Evolutionary conservation across 2,113 vertebrate species (phyloP), one percentile per base, ranked within the genome.

Genomic region (Tringa solitaria): DNA sequence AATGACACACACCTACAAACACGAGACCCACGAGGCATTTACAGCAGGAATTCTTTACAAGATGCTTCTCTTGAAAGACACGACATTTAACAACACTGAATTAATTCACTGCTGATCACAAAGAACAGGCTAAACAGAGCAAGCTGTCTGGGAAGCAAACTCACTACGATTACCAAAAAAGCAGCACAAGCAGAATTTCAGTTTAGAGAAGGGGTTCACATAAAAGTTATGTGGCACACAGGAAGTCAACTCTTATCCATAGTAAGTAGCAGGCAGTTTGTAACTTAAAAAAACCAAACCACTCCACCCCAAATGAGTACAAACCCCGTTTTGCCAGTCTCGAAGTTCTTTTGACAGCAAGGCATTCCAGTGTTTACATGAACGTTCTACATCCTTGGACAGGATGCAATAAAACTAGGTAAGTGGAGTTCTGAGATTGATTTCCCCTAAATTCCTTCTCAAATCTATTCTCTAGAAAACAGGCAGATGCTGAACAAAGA

Each of bases 151-250:
- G 80, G 67, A 94, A 94, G 82, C 77, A 91, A 91, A 85, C 61
- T 91, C 30, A 56, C 51, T 94, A 80, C 19, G 26, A 5, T 54
- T 64, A 83, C 41, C 37, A 61, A 50, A 77, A 93, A 73, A 92
- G 82, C 57, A 92, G 54, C 74, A 90, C 1, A 3, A 79, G 79
- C 20, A 84, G 79, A 65, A 76, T 41, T 84, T 92, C 60, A 39
- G 16, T 74, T 77, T 57, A 64, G 73, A 79, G 30, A 93, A 94
- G 90, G 90, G 89, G 94, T 92, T 97, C 94, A 96, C 91, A 95
- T 97, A 96, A 95, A 87, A 96, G 96, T 96, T 93, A 64, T 32
- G 80, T 21, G 53, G 74, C 77, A 83, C 46, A 60, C 24, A 82
- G n/a, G 57, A 82, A 87, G 74, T 35, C 68, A 91, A 14, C 22